Evolutionary conservation across 1,140 invertebrate species (phyloP), one percentile per base, ranked within the genome.

Genomic region (Zaprionus ghesquierei): DNA sequence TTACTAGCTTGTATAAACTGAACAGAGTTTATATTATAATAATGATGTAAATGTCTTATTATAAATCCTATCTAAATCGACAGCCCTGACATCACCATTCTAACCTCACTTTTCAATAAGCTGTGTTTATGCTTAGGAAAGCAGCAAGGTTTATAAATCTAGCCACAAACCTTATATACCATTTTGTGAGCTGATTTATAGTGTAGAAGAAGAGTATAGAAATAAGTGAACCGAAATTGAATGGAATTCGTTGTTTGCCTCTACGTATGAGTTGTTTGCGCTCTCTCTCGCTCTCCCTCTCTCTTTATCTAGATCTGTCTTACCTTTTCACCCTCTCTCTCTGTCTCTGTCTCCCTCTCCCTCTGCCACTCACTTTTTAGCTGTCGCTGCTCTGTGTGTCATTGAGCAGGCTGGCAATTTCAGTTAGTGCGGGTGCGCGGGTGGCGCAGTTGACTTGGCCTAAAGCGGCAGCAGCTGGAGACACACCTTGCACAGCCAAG

Each of bases 401-500:
- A 49, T 66, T 59, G 20, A 66, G 41, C 41, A 20, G 18, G 9
- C 41, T 46, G 41, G 18, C 41, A 46, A 46, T 46, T 41, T 46
- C 41, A 46, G 69, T 58, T 58, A 46, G 63, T 35, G 38, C 60
- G 61, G 75, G 58, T 64, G 75, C 38, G 66, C 38, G 66, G 58
- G 65, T 22, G 18, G 41, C 41, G 44, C 56, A 23, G 38, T 23
- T 38, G 13, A 44, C 27, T 66, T 66, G 65, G 56, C 44, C 56
- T 60, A 61, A 61, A 41, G 64, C 61, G 61, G 35, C 54, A 41
- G 72, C 69, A 41, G 73, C 69, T 62, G 69, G 62, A n/a, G 79
- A 60, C 79, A 82, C 79, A 82, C 79, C 79, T 82, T 82, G 79
- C 79, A 62, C 80, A 70, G 75, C 33, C 71, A 75, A 49, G n/a